These are phyloP conservation scores for Frankliniella fusca DNA, from an alignment of 2,888 invertebrate genomes.

Conservation along the genomic window DNA sequence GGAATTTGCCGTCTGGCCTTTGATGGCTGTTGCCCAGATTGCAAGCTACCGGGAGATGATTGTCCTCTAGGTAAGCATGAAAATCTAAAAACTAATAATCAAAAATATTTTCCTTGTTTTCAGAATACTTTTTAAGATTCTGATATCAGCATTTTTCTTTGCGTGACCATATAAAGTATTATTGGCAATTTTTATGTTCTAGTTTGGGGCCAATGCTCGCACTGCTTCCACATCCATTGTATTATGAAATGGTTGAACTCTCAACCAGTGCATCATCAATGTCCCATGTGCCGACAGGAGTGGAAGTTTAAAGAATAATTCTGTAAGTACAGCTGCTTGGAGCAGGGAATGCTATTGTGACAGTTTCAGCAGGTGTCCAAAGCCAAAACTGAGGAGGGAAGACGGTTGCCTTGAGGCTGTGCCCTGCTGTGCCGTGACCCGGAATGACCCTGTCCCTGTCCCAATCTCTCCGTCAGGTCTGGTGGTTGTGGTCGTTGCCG, in stretches of 20 bases:
- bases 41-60: constrained; percentile 95
- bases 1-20: constrained; percentile 99
- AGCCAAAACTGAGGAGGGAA: too few species aligned
- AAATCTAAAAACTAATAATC: not conserved
- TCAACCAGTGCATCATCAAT: constrained; percentile 79
- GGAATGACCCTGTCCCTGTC: too few species aligned
- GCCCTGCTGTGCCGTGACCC: too few species aligned
- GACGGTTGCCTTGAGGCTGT: too few species aligned
- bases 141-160: not conserved
- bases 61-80: constrained; percentile 70
- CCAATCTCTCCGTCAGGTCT: too few species aligned
- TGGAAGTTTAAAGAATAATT: constrained; percentile 88
- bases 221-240: constrained; percentile 99
- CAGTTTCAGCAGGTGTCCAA: too few species aligned
- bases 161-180: too few species aligned
- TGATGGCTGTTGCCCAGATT: constrained; percentile 97
- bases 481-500: too few species aligned
- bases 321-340: not conserved
- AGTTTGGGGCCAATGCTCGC: constrained; percentile 98
- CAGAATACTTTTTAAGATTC: constrained; percentile 18
- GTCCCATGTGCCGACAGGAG: constrained; percentile 97
- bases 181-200: constrained; percentile 35
- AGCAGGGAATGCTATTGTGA: too few species aligned
- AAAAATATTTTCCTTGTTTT: not conserved
- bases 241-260: constrained; percentile 99